Evolutionary conservation across 2,113 vertebrate genomes (phyloP).

Genomic region (Kryptolebias marmoratus): DNA sequence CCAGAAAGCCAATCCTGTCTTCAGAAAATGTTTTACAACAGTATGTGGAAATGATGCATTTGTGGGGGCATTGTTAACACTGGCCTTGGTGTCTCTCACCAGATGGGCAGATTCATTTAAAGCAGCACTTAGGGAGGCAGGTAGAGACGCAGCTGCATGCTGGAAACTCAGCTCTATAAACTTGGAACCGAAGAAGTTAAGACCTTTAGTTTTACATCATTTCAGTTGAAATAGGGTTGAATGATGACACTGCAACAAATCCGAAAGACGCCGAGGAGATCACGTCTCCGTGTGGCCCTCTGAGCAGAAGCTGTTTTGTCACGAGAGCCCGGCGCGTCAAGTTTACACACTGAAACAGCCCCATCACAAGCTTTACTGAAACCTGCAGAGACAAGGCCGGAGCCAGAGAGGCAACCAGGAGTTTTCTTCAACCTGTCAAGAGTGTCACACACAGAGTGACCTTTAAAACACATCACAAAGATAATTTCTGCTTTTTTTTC

Average conservation of each 20-base stretch:
- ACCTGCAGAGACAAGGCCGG: constrained; percentile 28
- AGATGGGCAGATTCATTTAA: background rate
- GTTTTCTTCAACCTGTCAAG: constrained; percentile 25
- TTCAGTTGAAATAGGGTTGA: too few relatives aligned
- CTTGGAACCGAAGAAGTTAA: background rate
- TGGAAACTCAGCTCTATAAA: background rate
- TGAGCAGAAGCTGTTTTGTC: constrained; percentile 3
- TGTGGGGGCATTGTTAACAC: too few relatives aligned
- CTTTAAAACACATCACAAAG: constrained; percentile 5
- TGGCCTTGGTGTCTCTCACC: too few relatives aligned
- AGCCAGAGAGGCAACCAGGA: background rate
- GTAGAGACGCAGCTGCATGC: background rate
- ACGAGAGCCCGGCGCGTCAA: constrained; percentile 40
- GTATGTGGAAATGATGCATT: background rate
- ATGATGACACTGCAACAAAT: background rate
- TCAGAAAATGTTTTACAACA: background rate
- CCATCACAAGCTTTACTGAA: constrained; percentile 5
- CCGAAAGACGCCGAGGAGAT: background rate
- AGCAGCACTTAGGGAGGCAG: background rate
- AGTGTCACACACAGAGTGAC: constrained; percentile 18
- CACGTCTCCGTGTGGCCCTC: background rate
- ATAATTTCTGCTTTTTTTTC: constrained; percentile 7
- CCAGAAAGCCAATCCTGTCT: background rate
- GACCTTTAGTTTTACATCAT: too few relatives aligned
- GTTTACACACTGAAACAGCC: background rate